Percentiles rank a stretch among this genome's conserved stretches.
These are phyloP conservation scores for Lacerta bilineata DNA, from an alignment of 2,797 vertebrate species.

Conservation along the genomic window DNA sequence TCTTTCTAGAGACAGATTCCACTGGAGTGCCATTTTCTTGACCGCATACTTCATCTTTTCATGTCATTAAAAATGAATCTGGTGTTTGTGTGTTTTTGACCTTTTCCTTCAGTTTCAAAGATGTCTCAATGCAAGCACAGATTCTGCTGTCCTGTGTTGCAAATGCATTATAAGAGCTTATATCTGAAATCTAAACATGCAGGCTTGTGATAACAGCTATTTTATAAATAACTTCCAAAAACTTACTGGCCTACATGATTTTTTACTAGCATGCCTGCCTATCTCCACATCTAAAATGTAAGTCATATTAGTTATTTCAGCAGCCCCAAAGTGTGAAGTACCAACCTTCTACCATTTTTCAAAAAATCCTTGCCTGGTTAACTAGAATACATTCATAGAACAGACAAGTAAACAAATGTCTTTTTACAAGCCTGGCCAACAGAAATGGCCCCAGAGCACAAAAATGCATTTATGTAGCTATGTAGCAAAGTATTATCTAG, in stretches of 20 bases:
- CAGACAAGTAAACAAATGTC: neutral
- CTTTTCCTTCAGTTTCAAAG: neutral
- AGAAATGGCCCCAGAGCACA: neutral
- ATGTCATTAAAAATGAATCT: neutral
- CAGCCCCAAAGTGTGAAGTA: neutral
- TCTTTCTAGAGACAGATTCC: neutral
- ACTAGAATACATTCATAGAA: neutral
- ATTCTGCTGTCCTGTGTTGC: neutral
- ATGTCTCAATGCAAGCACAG: neutral
- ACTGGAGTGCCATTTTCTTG: neutral
- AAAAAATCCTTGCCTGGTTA: neutral
- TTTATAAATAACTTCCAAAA: neutral
- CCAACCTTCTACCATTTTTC: neutral
- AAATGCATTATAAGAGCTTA: neutral
- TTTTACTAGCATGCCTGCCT: neutral
- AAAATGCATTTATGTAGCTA: neutral
- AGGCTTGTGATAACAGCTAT: neutral
- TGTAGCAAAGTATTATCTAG: neutral
- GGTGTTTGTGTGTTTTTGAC: neutral
- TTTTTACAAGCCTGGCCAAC: neutral
- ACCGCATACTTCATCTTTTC: neutral
- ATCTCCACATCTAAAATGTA: neutral
- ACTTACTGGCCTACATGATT: neutral
- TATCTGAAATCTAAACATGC: neutral
- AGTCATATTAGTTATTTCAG: neutral